Conservation (phyloP, 1,140 invertebrate genomes). For the Drosophila asahinai region DNA sequence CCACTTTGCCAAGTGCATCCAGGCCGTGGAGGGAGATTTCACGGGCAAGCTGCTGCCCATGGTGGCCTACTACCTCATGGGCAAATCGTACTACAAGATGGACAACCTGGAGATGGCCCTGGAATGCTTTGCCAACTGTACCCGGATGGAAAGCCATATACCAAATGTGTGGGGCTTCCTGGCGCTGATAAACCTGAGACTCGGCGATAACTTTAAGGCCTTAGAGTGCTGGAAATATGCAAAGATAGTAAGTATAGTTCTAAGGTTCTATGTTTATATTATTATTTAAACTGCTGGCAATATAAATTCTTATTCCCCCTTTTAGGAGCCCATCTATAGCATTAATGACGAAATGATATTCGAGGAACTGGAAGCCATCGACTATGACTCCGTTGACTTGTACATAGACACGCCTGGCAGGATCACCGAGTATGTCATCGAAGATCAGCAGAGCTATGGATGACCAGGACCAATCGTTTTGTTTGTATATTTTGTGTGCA, state of each 20-base stretch:
- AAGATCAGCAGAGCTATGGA: background rate
- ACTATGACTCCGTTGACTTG: conserved; percentile 57
- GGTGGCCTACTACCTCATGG: conserved; percentile 35
- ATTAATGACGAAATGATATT: conserved; percentile 59
- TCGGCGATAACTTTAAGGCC: conserved; percentile 58
- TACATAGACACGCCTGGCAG: conserved; percentile 47
- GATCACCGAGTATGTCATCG: background rate
- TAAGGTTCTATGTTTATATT: background rate
- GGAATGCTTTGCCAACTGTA: conserved; percentile 47
- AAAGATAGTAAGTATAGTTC: conserved; percentile 39
- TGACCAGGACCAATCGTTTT: background rate
- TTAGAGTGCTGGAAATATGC: conserved; percentile 77
- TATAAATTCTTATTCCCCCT: background rate
- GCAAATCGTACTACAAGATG: conserved; percentile 65
- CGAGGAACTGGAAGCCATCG: conserved; percentile 55
- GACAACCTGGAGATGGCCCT: conserved; percentile 26
- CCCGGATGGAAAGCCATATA: conserved; percentile 46
- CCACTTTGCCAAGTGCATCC: conserved; percentile 36
- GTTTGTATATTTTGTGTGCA: conserved; percentile 27
- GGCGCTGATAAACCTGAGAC: conserved; percentile 65
- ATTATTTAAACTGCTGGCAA: background rate
- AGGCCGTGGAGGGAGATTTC: conserved; percentile 19
- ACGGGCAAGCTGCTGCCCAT: conserved; percentile 20
- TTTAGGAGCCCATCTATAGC: conserved; percentile 42
- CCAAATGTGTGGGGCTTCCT: conserved; percentile 71